phyloP scores from a whole-genome alignment of 2,888 invertebrate species.

The Brachylomia viminalis region DNA sequence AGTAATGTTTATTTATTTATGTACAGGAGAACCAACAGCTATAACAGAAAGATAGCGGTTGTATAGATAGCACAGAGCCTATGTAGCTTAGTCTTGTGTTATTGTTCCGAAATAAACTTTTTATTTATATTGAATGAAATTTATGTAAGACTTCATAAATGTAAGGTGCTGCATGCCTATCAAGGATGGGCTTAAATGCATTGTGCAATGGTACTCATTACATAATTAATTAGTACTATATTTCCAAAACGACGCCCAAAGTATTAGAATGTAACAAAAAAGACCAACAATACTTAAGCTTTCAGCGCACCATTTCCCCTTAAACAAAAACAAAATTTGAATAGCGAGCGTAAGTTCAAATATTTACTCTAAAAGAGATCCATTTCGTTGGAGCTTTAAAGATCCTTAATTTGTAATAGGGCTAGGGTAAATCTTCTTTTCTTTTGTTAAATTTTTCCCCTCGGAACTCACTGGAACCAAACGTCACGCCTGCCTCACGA shows the following conservation, averaged over 20 bases:
- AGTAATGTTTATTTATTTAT: neutral
- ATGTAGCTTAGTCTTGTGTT: no score
- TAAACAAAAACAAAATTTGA: slow-evolving; percentile 47
- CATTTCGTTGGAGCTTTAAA: slow-evolving; percentile 56
- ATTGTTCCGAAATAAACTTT: no score
- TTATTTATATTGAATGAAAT: no score
- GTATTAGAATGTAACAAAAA: slow-evolving; percentile 14
- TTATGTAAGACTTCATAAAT: neutral
- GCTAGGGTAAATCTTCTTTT: slow-evolving; percentile 50
- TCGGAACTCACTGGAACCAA: slow-evolving; percentile 34
- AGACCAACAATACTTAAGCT: slow-evolving; percentile 25
- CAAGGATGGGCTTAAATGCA: neutral
- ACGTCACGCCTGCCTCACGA: slow-evolving; percentile 56
- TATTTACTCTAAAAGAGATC: slow-evolving; percentile 51
- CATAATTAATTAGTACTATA: neutral
- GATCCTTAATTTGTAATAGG: slow-evolving; percentile 66
- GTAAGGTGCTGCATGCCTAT: neutral
- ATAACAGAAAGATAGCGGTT: no score
- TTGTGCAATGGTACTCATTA: neutral
- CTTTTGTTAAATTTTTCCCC: slow-evolving; percentile 51
- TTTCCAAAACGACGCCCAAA: neutral
- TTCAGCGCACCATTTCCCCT: slow-evolving; percentile 24
- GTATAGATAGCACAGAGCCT: neutral
- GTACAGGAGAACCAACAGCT: no score
- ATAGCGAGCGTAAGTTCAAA: slow-evolving; percentile 42